Evolutionary conservation across 2,113 vertebrate genomes (phyloP).

Genomic region (Cyprinus carpio): DNA sequence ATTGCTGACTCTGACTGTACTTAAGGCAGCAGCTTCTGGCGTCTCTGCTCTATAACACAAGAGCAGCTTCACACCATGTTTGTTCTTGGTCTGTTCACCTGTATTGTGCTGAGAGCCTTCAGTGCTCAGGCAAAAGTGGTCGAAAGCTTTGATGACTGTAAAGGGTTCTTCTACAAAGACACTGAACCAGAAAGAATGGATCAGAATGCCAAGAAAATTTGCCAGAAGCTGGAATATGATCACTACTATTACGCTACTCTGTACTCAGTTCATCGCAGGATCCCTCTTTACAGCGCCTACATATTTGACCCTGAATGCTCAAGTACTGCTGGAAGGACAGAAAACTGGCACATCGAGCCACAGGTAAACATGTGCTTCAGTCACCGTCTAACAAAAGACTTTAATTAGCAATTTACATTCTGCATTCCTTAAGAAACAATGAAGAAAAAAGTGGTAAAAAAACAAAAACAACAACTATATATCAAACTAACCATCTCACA

Average conservation of each 20-base stretch:
- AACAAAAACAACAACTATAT: not conserved
- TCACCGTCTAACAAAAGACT: too few species aligned
- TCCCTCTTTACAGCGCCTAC: slow-evolving; percentile 49
- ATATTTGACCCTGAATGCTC: not conserved
- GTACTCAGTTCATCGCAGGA: slow-evolving; percentile 7
- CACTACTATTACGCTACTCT: slow-evolving; percentile 30
- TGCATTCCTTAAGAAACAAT: too few species aligned
- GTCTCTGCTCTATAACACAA: too few species aligned
- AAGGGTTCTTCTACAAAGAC: not conserved
- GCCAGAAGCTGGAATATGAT: too few species aligned
- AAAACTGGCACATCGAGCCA: not conserved
- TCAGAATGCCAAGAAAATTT: slow-evolving; percentile 21
- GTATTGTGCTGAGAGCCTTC: too few species aligned
- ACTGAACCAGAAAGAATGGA: slow-evolving; percentile 22
- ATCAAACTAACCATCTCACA: not conserved
- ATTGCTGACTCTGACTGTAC: too few species aligned
- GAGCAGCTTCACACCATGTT: too few species aligned
- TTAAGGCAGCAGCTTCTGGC: too few species aligned
- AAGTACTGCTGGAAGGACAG: rapidly evolving
- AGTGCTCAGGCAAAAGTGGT: too few species aligned
- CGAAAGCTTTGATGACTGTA: not conserved
- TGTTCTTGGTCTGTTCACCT: too few species aligned
- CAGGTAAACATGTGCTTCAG: not conserved
- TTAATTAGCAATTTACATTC: too few species aligned
- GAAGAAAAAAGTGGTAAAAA: too few species aligned